Base-by-base conservation (phyloP, 2,113 vertebrate species). In the Phrynosoma blainvillii region DNA sequence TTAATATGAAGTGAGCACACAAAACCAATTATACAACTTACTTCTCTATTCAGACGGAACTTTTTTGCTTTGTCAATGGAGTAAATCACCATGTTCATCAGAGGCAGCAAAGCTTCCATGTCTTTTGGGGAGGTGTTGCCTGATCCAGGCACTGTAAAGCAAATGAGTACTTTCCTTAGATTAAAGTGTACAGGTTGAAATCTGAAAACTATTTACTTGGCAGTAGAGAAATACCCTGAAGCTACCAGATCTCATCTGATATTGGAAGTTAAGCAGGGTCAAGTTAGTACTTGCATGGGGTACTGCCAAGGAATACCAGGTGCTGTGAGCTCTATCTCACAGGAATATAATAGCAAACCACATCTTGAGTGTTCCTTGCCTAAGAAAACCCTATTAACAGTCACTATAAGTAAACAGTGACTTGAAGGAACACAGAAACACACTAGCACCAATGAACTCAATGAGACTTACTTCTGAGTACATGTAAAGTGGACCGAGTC, bases 1-100 rank as follows among this genome's bases (percentile, higher is more conserved):
- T 8, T 73, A n/a, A 70, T 54, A 42, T 82, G 86, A 89, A 16
- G 70, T 40, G 20, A 9, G 32, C 62, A 25, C 23, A 81, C 14
- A 81, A 54, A 16, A 32, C 65, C 12, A 65, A 81, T 14, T 14
- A 90, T 6, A 71, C 0, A 2, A 82, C 97, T 97, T 92, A 98
- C 98, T 93, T 99, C 99, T 97, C 98, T 97, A 95, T 99, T 99
- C 88, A 99, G 98, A 87, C 98, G 97, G 86, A 99, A 98, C 93
- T 99, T 99, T 97, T 98, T 99, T 92, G 98, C 98, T 94, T 99
- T 99, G 92, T 99, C 99, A 56, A 99, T 98, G 94, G 96, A 99
- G 95, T 99, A 99, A 96, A 99, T 99, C 92, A 99, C 98, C 99
- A 99, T 99, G 96, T 98, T 99, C 98, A 99, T 99, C 93, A 99